phyloP scores from a whole-genome alignment of 2,888 invertebrate genomes.

The Erebia epiphron region DNA sequence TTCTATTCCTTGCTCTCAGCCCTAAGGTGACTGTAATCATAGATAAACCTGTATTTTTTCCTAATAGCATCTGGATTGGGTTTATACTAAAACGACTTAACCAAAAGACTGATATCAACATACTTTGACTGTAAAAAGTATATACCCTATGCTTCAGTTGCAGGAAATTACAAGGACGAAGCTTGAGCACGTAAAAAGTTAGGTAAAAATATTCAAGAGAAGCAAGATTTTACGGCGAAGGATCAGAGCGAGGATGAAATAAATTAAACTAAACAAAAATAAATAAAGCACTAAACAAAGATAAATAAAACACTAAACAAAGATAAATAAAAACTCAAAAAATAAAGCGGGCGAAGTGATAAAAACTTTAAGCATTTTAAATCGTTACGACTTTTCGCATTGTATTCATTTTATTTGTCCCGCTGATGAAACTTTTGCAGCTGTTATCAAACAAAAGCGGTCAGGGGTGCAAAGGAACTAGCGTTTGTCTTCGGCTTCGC shows the following conservation, averaged over 20 bases:
- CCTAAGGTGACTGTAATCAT: no score
- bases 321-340: constrained; percentile 27
- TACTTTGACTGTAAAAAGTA: not conserved
- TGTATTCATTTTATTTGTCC: constrained; percentile 28
- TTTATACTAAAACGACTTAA: not conserved
- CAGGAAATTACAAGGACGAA: constrained; percentile 9
- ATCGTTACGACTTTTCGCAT: constrained; percentile 30
- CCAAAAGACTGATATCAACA: not conserved
- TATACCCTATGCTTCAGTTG: not conserved
- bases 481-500: constrained; percentile 16
- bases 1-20: no score
- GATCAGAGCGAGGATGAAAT: constrained; percentile 15
- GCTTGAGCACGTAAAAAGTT: constrained; percentile 16
- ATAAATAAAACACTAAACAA: constrained; percentile 21
- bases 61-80: no score
- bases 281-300: constrained; percentile 20
- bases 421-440: constrained; percentile 26
- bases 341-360: constrained; percentile 24
- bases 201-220: constrained; percentile 30
- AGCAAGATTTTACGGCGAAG: constrained; percentile 37
- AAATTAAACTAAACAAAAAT: constrained; percentile 23
- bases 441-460: constrained; percentile 29
- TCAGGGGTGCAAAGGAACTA: constrained; percentile 20
- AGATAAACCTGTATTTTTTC: no score
- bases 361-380: constrained; percentile 29